Evolutionary conservation across 2,888 invertebrate species (phyloP), one percentile per base, ranked within the genome.

Genomic region (Volucella inflata): DNA sequence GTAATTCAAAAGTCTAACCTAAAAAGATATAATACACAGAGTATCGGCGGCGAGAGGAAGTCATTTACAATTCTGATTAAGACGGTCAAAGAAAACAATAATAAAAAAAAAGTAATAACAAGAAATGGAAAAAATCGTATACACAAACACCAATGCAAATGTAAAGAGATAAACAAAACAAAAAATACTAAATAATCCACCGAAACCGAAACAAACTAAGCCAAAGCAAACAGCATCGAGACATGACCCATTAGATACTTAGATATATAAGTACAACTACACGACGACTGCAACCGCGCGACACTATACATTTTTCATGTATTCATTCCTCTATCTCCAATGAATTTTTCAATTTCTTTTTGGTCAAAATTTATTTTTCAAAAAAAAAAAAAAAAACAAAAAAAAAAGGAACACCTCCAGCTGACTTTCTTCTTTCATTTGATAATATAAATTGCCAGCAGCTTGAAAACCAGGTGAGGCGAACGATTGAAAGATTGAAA

Each of bases 391-490:
- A 46, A 57, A 60, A 38, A 17, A n/a, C 14, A 11, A 38, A 59
- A 59, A 71, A 48, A 46, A 82, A 62, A 53, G 40, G 71, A 72
- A 64, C 68, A 48, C 36, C 53, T 57, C 65, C 83, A 80, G 79
- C 84, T 80, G 84, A 84, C 80, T 84, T 80, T 80, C 79, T 80
- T 76, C 51, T 76, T 71, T 59, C 51, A 62, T 65, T 60, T 65
- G 48, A 65, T 59, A 57, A 46, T 30, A 75, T 30, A 65, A 68
- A 64, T 51, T 36, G 40, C 44, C 42, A 30, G 30, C 30, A 30
- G 30, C 30, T 42, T 14, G 42, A 51, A 53, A 68, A 53, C 60
- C 68, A 68, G 77, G 68, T 70, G 60, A 70, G 8, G 30, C 30
- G 30, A 6, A 4, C 30, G 30, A 30, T 30, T 30, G 62, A 60